Evolutionary conservation across 2,797 vertebrate species (phyloP), one percentile per base, ranked within the genome.

Genomic region (Falco biarmicus): DNA sequence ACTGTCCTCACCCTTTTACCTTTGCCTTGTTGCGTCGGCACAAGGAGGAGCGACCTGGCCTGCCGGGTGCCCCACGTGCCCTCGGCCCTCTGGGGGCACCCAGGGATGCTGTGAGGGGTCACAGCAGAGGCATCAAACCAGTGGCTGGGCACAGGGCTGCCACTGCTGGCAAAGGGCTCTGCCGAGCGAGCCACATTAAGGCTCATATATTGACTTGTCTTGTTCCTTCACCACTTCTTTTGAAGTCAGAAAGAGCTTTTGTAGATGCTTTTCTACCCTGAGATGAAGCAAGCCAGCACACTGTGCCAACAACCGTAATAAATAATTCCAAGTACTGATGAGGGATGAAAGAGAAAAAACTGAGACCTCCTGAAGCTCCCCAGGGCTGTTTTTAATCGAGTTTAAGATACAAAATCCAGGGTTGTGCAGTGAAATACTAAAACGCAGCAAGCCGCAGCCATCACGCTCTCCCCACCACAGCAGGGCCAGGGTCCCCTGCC

Each of bases 161-260:
- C 29, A 4, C 18, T 0, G 0, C 24, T 1, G 0, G 31, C 0
- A 0, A 13, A 2, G 10, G 65, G 60, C 61, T 77, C 54, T 39
- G 82, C 69, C 22, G 48, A 7, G 59, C 25, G 32, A n/a, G 22
- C 15, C 1, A 4, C 3, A 15, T 2, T 32, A 31, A 15, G 21
- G 45, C 39, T 39, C 61, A 10, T 15, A 0, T 15, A 20, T 0
- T 0, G 3, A 32, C 28, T 26, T 2, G 6, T 34, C 64, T 69
- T 2, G 0, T 32, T 70, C 41, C 56, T 34, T 20, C 13, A 10
- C 15, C 3, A 13, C 51, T 41, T 24, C 64, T 29, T 57, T 16
- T 68, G 69, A 73, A 53, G 75, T 8, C n/a, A 31, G 74, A 25
- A 64, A 59, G 32, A 82, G 57, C 57, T 45, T 29, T 15, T 37